phyloP scores from a whole-genome alignment of 2,113 vertebrate species.

The Psilopsiagon aurifrons region DNA sequence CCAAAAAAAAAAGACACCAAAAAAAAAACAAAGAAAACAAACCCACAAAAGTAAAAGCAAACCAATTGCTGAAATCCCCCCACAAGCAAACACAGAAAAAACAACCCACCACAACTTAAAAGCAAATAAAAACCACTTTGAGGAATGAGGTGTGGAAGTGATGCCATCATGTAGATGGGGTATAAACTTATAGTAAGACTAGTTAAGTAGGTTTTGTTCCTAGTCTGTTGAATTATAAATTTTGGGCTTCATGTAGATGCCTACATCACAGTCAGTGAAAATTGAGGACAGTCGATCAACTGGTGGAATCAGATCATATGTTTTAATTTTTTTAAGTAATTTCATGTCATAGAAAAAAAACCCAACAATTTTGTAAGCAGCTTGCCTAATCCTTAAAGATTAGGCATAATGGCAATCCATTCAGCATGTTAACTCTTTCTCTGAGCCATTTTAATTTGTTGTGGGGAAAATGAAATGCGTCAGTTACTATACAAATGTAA shows the following conservation, averaged over 20 bases:
- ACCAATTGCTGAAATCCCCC: too few relatives aligned
- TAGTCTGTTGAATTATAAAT: not conserved
- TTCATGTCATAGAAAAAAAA: not conserved
- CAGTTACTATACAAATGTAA: conserved; percentile 35
- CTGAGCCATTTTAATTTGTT: conserved; percentile 41
- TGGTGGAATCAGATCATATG: not conserved
- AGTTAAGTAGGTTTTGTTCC: not conserved
- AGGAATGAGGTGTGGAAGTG: not conserved
- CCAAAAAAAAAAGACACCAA: not conserved
- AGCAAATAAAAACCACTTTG: not conserved
- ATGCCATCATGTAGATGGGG: not conserved
- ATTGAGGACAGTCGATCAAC: not conserved
- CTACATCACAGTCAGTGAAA: not conserved
- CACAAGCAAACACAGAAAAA: not conserved
- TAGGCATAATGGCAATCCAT: not conserved
- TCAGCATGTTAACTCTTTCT: not conserved
- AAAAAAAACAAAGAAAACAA: too few relatives aligned
- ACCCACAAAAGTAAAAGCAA: not conserved
- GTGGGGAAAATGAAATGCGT: not conserved
- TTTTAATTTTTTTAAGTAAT: conserved; percentile 6
- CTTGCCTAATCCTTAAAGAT: conserved; percentile 27
- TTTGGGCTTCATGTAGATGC: not conserved
- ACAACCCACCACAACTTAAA: not conserved
- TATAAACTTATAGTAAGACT: not conserved
- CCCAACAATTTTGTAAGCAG: not conserved